Evolutionary conservation across 2,888 invertebrate species (phyloP).

Genomic region (Platerodrilus igneus): DNA sequence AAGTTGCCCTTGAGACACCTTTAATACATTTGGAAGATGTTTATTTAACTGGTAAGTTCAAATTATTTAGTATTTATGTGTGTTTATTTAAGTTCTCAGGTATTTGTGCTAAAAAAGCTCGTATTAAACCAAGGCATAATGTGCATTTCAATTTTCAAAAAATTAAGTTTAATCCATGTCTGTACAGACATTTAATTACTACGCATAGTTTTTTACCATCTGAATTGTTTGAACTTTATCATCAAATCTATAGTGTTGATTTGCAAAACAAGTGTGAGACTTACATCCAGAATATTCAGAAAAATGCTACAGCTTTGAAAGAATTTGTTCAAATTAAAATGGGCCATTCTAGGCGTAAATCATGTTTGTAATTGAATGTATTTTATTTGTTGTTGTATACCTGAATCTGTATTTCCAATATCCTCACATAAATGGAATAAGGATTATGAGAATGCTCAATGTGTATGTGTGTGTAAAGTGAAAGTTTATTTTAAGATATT

Average conservation of each 20-base stretch:
- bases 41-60: conserved; percentile 60
- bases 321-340: no score
- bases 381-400: no score
- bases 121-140: conserved; percentile 59
- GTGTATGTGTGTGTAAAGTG: no score
- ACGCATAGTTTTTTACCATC: conserved; percentile 54
- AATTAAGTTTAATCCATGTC: conserved; percentile 51
- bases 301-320: no score
- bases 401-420: no score
- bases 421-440: no score
- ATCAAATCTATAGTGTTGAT: conserved; percentile 24
- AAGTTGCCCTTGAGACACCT: conserved; percentile 61
- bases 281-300: no score
- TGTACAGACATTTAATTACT: conserved; percentile 52
- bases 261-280: no score
- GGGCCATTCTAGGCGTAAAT: no score
- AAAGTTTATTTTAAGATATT: no score
- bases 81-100: conserved; percentile 40
- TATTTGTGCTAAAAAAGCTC: conserved; percentile 59
- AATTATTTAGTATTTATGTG: background rate
- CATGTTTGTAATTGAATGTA: no score
- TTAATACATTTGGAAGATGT: conserved; percentile 74
- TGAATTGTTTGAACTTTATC: conserved; percentile 45
- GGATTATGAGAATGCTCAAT: no score
- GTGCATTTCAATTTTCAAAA: conserved; percentile 58